A percentile compares a stretch with the other conserved stretches of the same genome.
Evolutionary conservation across 2,113 vertebrate genomes (phyloP).

Genomic region (Arizona elegans): DNA sequence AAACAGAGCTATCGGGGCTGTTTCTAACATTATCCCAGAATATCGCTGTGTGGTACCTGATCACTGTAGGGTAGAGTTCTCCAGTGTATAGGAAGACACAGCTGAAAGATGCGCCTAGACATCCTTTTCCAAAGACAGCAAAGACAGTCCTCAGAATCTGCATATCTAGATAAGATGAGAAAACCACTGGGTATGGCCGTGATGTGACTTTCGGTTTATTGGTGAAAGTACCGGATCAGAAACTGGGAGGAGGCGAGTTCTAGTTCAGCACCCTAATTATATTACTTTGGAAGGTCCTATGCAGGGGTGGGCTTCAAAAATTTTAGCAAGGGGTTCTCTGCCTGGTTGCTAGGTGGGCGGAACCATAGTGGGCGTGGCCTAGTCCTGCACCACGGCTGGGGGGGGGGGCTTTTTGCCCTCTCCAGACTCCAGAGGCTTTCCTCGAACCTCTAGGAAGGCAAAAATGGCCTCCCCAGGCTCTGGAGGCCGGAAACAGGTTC

Average conservation of each 20-base stretch:
- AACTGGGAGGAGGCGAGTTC: not conserved
- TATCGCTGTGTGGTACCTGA: slow-evolving; percentile 7
- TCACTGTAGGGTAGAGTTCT: slow-evolving; percentile 51
- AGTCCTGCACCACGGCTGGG: too few relatives aligned
- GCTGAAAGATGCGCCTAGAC: slow-evolving; percentile 71
- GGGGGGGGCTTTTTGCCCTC: too few relatives aligned
- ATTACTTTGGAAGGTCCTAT: not conserved
- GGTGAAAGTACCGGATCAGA: not conserved
- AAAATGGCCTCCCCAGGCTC: too few relatives aligned
- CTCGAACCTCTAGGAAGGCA: too few relatives aligned
- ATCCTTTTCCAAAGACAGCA: slow-evolving; percentile 78
- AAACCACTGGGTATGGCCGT: not conserved
- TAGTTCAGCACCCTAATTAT: not conserved
- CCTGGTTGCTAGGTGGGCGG: too few relatives aligned
- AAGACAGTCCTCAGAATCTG: slow-evolving; percentile 64
- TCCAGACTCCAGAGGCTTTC: too few relatives aligned
- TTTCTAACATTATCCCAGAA: not conserved
- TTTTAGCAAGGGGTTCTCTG: too few relatives aligned
- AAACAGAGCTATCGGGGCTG: not conserved
- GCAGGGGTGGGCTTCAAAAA: too few relatives aligned
- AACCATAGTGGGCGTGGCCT: too few relatives aligned
- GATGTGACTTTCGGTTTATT: not conserved
- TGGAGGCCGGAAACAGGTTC: too few relatives aligned
- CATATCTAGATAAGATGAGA: slow-evolving; percentile 54
- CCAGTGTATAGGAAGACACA: slow-evolving; percentile 64